These are phyloP conservation scores for Rapana venosa DNA, from an alignment of 2,888 invertebrate species.

Conservation along the genomic window DNA sequence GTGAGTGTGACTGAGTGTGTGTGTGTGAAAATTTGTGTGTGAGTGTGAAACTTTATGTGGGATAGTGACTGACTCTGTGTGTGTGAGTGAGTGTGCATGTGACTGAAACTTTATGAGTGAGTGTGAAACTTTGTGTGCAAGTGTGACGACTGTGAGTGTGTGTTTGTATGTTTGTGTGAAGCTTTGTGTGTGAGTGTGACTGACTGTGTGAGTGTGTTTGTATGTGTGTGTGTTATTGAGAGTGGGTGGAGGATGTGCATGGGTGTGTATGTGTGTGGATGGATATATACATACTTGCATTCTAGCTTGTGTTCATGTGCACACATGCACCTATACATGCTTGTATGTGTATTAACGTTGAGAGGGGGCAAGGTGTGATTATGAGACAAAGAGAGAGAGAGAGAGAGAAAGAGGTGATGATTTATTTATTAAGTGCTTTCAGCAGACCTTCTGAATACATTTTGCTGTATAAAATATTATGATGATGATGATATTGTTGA, in stretches of 20 bases:
- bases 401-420: too few species aligned
- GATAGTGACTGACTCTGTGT: background rate
- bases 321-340: background rate
- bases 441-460: too few species aligned
- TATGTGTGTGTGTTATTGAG: background rate
- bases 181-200: background rate
- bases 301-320: background rate
- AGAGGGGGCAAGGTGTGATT: too few species aligned
- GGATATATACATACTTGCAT: background rate
- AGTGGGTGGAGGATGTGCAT: background rate
- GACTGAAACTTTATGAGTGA: background rate
- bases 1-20: background rate
- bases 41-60: background rate
- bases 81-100: background rate
- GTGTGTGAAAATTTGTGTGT: background rate
- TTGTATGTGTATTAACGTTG: background rate
- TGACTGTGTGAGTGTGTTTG: background rate
- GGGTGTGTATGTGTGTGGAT: constrained; percentile 10
- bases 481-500: too few species aligned
- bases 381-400: too few species aligned
- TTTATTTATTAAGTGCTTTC: too few species aligned
- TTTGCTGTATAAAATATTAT: too few species aligned
- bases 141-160: background rate
- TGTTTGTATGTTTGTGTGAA: background rate
- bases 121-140: background rate